A percentile compares a stretch with the other conserved stretches of the same genome.
Conservation (phyloP, 2,888 invertebrate genomes). For the Myopa testacea region DNA sequence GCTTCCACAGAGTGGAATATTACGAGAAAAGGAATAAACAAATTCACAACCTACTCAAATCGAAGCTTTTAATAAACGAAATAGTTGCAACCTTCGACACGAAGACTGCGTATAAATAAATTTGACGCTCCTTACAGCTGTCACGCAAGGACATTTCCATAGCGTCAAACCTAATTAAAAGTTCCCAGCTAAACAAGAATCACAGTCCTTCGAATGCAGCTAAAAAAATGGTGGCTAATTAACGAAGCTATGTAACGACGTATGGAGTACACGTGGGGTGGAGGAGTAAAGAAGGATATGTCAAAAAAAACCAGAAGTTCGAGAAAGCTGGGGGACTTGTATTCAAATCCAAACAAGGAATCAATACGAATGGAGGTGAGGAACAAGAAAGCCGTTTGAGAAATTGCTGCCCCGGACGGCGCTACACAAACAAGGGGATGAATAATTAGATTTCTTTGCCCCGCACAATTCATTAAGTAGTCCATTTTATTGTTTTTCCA, state of each 20-base stretch:
- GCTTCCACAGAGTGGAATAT: conserved; percentile 24
- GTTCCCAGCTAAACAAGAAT: conserved; percentile 19
- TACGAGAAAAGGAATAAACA: conserved; percentile 36
- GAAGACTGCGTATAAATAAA: no score
- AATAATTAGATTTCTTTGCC: conserved; percentile 62
- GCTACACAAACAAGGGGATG: conserved; percentile 57
- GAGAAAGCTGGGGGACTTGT: conserved; percentile 12
- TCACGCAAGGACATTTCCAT: not conserved
- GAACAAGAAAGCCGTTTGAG: not conserved
- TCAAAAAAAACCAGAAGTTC: not conserved
- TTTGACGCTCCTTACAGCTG: not conserved
- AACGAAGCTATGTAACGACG: conserved; percentile 10
- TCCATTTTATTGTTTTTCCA: conserved; percentile 49
- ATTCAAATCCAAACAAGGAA: conserved; percentile 32
- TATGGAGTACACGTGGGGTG: not conserved
- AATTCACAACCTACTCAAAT: no score
- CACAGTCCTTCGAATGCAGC: conserved; percentile 40
- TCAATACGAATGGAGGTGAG: conserved; percentile 17
- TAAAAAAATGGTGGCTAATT: conserved; percentile 42
- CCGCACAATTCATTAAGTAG: conserved; percentile 32
- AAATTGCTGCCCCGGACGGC: not conserved
- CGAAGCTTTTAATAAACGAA: not conserved
- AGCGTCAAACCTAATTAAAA: conserved; percentile 29
- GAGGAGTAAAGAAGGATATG: not conserved
- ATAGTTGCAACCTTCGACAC: not conserved